A percentile compares a stretch with the other conserved stretches of the same genome.
These are phyloP conservation scores for Ctenopoma kingsleyae DNA, from an alignment of 2,797 vertebrate species.

Conservation along the genomic window DNA sequence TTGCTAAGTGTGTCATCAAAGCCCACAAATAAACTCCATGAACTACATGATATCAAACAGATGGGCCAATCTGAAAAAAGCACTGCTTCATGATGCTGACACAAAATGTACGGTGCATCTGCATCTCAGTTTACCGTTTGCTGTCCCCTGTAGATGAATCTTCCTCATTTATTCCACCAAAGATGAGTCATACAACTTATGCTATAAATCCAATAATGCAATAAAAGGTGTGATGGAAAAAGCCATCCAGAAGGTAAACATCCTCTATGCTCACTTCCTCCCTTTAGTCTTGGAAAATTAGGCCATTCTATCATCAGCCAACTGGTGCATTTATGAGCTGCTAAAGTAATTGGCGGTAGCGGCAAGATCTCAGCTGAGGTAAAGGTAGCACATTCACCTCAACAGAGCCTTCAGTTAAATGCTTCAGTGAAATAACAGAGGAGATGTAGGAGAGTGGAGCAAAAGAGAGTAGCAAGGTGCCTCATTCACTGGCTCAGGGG, in stretches of 20 bases:
- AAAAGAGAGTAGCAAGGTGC: conserved; percentile 68
- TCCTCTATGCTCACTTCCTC: conserved; percentile 54
- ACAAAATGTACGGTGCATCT: conserved; percentile 2
- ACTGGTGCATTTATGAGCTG: conserved; percentile 71
- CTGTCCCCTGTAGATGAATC: conserved; percentile 87
- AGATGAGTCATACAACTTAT: conserved; percentile 56
- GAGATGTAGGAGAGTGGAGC: conserved; percentile 29
- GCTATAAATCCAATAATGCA: conserved; percentile 57
- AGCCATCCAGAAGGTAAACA: conserved; percentile 68
- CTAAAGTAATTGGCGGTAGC: conserved; percentile 64
- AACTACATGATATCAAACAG: conserved; percentile 1
- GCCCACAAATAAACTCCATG: conserved; percentile 11
- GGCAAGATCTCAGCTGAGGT: conserved; percentile 56
- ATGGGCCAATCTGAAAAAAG: conserved; percentile 6
- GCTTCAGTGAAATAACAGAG: conserved; percentile 54
- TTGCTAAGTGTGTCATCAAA: conserved; percentile 34
- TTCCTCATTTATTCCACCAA: conserved; percentile 31
- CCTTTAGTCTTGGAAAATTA: conserved; percentile 66
- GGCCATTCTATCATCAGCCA: conserved; percentile 69
- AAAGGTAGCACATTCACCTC: conserved; percentile 62
- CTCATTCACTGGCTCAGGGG: conserved; percentile 74
- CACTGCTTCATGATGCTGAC: conserved; percentile 4
- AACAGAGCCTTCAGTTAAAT: conserved; percentile 54
- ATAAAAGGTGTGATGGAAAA: conserved; percentile 58
- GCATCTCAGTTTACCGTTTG: conserved; percentile 79